Conservation (phyloP, 1,140 invertebrate species). For the Gonioctena quinquepunctata region DNA sequence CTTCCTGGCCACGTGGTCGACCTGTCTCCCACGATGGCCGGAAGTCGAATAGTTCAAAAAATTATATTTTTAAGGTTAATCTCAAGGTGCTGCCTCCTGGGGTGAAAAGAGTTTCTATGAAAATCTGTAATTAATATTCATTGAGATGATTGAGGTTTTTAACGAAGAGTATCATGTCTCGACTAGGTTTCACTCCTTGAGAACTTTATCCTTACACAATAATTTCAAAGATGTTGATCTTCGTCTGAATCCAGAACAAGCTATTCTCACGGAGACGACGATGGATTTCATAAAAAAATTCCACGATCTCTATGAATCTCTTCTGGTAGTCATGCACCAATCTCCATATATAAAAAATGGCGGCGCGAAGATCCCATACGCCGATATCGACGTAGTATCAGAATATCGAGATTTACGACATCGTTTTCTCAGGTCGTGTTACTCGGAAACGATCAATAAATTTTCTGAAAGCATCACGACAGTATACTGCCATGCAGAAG, state of each 20-base stretch:
- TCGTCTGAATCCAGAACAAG: not conserved
- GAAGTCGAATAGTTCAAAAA: no score
- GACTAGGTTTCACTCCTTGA: no score
- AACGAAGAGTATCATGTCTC: no score
- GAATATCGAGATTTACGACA: constrained; percentile 9
- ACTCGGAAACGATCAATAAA: constrained; percentile 11
- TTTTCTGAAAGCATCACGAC: constrained; percentile 9
- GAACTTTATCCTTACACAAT: no score
- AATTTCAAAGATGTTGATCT: no score
- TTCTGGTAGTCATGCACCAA: not conserved
- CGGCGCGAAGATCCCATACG: not conserved
- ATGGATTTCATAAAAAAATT: not conserved
- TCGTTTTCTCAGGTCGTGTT: constrained; percentile 13
- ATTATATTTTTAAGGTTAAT: no score
- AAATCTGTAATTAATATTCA: not conserved
- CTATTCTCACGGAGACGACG: not conserved
- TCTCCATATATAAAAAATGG: constrained; percentile 11
- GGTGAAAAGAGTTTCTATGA: not conserved
- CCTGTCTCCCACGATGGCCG: no score
- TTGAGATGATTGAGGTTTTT: no score
- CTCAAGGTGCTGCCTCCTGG: no score
- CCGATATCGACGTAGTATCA: constrained; percentile 1
- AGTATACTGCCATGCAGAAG: not conserved
- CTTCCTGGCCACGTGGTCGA: no score
- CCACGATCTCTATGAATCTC: not conserved